phyloP scores from a whole-genome alignment of 2,113 vertebrate species.

The Athene noctua region DNA sequence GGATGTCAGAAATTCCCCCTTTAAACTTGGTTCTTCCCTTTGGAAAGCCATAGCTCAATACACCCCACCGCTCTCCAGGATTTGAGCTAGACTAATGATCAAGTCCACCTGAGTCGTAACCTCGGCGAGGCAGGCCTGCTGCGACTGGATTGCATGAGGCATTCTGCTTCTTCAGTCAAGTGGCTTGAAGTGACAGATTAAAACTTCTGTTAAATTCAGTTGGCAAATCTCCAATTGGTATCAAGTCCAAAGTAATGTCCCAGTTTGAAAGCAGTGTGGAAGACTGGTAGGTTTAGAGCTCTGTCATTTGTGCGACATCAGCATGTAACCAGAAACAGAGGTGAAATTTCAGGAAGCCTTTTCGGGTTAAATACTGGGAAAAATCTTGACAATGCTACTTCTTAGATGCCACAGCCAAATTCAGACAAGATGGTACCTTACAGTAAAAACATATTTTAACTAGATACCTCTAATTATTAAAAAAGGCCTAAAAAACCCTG shows the following conservation, averaged over 20 bases:
- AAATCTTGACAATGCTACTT: neutral
- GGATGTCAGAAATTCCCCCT: neutral
- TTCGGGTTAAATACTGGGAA: neutral
- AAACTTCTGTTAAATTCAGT: neutral
- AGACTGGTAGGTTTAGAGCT: neutral
- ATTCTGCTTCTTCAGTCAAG: neutral
- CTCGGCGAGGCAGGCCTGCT: neutral
- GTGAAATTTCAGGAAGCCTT: neutral
- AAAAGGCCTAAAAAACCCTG: neutral
- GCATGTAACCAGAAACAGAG: neutral
- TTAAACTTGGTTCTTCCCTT: neutral
- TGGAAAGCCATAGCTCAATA: neutral
- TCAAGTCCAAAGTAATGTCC: neutral
- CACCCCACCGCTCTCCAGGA: neutral
- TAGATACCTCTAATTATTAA: neutral
- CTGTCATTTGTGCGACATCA: neutral
- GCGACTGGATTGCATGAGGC: neutral
- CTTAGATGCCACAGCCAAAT: neutral
- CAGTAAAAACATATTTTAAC: neutral
- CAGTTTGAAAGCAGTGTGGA: constrained; percentile 56
- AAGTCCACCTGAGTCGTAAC: neutral
- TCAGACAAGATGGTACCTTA: neutral
- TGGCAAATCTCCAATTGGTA: neutral
- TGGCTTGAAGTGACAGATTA: neutral
- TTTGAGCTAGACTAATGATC: neutral